Conservation (phyloP, 1,140 invertebrate species). For the Anastrepha ludens region DNA sequence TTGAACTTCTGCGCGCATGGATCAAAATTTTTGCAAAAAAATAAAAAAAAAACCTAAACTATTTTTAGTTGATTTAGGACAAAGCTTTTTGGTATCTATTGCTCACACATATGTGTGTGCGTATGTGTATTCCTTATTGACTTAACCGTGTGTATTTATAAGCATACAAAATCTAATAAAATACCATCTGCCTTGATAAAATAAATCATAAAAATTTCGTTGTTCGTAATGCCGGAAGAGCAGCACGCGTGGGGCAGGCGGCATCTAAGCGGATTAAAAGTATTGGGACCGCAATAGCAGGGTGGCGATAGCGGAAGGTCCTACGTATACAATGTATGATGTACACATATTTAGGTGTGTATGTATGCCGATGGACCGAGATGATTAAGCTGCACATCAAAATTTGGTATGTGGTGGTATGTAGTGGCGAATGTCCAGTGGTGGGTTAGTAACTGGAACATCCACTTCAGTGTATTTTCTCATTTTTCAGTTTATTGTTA, state of each 20-base stretch:
- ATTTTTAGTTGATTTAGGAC: not conserved
- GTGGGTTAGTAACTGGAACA: not conserved
- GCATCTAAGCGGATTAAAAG: not conserved
- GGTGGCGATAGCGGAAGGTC: not conserved
- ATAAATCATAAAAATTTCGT: not conserved
- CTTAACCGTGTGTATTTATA: not conserved
- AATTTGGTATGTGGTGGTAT: not conserved
- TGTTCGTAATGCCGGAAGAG: not conserved
- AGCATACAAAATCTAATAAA: not conserved
- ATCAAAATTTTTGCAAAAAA: too few relatives aligned
- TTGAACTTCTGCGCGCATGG: too few relatives aligned
- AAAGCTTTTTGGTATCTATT: not conserved
- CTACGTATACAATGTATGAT: not conserved
- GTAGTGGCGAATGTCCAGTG: not conserved
- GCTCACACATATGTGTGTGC: not conserved
- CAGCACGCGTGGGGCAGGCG: not conserved
- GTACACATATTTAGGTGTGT: not conserved
- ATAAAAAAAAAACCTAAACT: too few relatives aligned
- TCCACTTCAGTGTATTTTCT: not conserved
- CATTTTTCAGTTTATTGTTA: not conserved
- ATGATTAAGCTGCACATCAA: conserved; percentile 2
- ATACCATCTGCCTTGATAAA: not conserved
- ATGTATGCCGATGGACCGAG: not conserved
- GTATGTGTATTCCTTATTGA: not conserved
- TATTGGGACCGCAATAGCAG: too few relatives aligned